Evolutionary conservation across 2,888 invertebrate species (phyloP).

Genomic region (Chrysolina haemoptera): DNA sequence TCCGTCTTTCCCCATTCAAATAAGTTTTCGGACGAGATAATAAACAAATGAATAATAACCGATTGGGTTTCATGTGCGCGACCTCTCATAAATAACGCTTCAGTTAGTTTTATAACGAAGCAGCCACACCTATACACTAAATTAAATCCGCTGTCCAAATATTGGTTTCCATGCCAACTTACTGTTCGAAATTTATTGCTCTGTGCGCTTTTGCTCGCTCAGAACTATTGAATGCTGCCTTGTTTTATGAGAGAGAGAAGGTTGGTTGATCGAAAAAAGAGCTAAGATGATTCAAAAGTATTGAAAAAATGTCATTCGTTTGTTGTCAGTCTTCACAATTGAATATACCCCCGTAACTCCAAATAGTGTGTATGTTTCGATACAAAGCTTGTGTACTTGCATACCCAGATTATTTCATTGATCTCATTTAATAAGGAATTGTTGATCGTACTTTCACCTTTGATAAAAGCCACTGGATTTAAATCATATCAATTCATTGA

Average conservation of each 20-base stretch:
- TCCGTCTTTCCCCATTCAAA: constrained; percentile 26
- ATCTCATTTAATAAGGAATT: too few relatives aligned
- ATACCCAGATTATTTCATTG: too few relatives aligned
- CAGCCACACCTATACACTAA: constrained; percentile 52
- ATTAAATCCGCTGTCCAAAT: constrained; percentile 54
- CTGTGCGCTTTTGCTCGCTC: constrained; percentile 4
- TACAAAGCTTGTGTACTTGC: too few relatives aligned
- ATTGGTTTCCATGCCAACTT: constrained; percentile 39
- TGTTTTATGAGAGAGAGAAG: neutral
- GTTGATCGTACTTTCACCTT: too few relatives aligned
- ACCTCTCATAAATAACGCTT: constrained; percentile 52
- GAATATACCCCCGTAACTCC: too few relatives aligned
- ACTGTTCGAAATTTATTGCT: constrained; percentile 23
- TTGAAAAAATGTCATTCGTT: too few relatives aligned
- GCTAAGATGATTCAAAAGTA: too few relatives aligned
- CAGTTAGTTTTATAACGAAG: constrained; percentile 54
- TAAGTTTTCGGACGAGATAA: constrained; percentile 45
- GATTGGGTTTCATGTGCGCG: constrained; percentile 52
- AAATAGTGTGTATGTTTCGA: too few relatives aligned
- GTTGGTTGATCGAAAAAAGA: too few relatives aligned
- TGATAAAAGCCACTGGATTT: too few relatives aligned
- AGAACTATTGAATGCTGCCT: neutral
- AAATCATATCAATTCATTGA: too few relatives aligned
- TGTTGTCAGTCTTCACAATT: too few relatives aligned
- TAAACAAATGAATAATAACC: constrained; percentile 55